Evolutionary conservation across 1,140 invertebrate species (phyloP).

Genomic region (Melipona quadrifasciata): DNA sequence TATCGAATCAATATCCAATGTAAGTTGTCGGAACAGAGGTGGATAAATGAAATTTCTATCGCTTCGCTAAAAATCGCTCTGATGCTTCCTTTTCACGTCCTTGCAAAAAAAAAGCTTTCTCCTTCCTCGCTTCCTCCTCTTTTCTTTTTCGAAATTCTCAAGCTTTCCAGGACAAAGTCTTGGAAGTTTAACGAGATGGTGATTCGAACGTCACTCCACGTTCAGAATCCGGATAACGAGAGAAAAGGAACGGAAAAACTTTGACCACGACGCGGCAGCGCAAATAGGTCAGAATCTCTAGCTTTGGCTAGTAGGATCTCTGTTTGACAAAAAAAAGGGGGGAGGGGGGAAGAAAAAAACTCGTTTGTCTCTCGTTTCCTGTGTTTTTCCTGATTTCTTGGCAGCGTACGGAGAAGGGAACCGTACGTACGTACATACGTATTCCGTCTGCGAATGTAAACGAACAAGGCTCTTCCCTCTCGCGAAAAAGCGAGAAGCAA

Average conservation of each 20-base stretch:
- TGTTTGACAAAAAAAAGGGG: conserved; percentile 39
- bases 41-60: conserved; percentile 34
- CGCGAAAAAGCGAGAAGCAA: background rate
- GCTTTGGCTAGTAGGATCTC: conserved; percentile 30
- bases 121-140: background rate
- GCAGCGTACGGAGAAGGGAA: conserved; percentile 2
- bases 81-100: background rate
- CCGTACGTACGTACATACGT: too few relatives aligned
- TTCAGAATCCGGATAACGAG: conserved; percentile 19
- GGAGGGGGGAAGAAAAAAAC: background rate
- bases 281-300: conserved; percentile 38
- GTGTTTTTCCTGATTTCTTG: conserved; percentile 21
- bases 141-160: conserved; percentile 36
- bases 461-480: background rate
- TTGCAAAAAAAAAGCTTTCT: background rate
- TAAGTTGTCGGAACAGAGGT: background rate
- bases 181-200: conserved; percentile 54
- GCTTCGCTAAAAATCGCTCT: conserved; percentile 17
- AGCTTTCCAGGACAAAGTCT: conserved; percentile 42
- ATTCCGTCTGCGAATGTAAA: conserved; percentile 3
- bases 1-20: conserved; percentile 24
- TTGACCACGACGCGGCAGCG: conserved; percentile 32
- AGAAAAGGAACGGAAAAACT: conserved; percentile 27
- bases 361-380: conserved; percentile 53
- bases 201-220: conserved; percentile 26